Evolutionary conservation across 1,140 invertebrate genomes (phyloP).

Genomic region (Brachystomella parvula): DNA sequence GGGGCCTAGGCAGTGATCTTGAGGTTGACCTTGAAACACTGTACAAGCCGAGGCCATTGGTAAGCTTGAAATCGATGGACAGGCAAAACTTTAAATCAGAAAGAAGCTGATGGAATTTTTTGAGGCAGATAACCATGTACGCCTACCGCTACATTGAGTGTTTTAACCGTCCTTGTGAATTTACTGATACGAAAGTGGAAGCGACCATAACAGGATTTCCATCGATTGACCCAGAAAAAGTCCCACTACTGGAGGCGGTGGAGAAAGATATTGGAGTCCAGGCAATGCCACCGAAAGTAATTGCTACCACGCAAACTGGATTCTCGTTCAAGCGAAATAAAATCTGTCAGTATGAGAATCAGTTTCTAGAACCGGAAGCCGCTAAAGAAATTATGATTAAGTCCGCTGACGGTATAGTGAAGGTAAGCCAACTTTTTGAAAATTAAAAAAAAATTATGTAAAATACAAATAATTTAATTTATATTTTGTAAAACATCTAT

Average conservation of each 20-base stretch:
- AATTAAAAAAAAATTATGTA: not conserved
- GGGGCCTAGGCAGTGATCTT: constrained; percentile 28
- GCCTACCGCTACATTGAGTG: not conserved
- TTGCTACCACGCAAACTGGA: constrained; percentile 26
- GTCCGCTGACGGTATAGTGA: not conserved
- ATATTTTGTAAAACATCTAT: not conserved
- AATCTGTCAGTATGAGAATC: constrained; percentile 30
- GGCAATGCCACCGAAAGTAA: constrained; percentile 18
- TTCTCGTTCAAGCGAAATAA: constrained; percentile 36
- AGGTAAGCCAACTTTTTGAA: not conserved
- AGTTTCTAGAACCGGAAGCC: constrained; percentile 15
- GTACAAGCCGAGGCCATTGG: constrained; percentile 23
- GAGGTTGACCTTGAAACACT: constrained; percentile 28
- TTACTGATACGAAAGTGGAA: constrained; percentile 5
- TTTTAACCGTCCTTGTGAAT: not conserved
- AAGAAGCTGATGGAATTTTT: not conserved
- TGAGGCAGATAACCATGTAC: constrained; percentile 2
- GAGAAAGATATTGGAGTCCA: constrained; percentile 31
- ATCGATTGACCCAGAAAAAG: not conserved
- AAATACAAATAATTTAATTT: too few species aligned
- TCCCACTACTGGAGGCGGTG: constrained; percentile 9
- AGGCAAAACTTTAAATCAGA: not conserved
- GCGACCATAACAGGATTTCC: constrained; percentile 13
- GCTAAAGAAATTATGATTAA: constrained; percentile 13
- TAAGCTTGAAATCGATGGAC: too few species aligned